Percentiles rank a stretch among this genome's conserved stretches.
phyloP scores from a whole-genome alignment of 2,113 vertebrate genomes.

The Hucho hucho region DNA sequence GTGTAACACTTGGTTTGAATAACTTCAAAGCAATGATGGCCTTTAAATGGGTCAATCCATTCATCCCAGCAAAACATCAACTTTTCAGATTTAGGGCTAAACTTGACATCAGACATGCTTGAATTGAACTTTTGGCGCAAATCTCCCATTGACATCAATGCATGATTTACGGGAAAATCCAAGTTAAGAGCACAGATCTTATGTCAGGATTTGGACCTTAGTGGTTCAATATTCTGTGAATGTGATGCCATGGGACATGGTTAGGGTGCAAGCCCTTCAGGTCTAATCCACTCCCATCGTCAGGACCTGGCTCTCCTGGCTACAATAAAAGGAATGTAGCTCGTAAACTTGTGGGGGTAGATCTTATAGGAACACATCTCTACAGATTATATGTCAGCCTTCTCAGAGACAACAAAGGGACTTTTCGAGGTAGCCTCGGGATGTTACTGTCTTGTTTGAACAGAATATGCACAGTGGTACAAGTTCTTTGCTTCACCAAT shows the following conservation, averaged over 20 bases:
- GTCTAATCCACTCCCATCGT: constrained; percentile 61
- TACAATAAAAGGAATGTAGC: constrained; percentile 60
- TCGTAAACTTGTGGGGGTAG: constrained; percentile 56
- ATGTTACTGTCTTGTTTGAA: constrained; percentile 71
- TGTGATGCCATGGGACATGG: constrained; percentile 22
- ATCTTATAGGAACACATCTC: constrained; percentile 62
- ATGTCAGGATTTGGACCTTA: too few relatives aligned
- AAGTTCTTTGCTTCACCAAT: constrained; percentile 49
- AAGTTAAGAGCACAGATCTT: too few relatives aligned
- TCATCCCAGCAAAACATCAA: background rate
- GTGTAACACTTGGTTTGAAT: background rate
- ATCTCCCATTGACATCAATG: too few relatives aligned
- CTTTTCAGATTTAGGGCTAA: background rate
- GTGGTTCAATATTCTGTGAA: constrained; percentile 8
- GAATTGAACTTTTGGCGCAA: too few relatives aligned
- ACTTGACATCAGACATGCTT: too few relatives aligned
- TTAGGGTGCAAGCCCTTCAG: constrained; percentile 27
- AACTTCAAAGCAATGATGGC: background rate
- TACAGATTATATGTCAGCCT: constrained; percentile 65
- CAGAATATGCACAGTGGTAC: constrained; percentile 65
- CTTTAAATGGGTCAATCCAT: background rate
- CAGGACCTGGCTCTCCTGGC: constrained; percentile 49
- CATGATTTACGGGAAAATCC: too few relatives aligned
- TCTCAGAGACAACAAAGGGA: constrained; percentile 67
- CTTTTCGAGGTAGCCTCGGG: constrained; percentile 57